Conservation (phyloP, 2,113 vertebrate genomes). For the Anhinga rufa region DNA sequence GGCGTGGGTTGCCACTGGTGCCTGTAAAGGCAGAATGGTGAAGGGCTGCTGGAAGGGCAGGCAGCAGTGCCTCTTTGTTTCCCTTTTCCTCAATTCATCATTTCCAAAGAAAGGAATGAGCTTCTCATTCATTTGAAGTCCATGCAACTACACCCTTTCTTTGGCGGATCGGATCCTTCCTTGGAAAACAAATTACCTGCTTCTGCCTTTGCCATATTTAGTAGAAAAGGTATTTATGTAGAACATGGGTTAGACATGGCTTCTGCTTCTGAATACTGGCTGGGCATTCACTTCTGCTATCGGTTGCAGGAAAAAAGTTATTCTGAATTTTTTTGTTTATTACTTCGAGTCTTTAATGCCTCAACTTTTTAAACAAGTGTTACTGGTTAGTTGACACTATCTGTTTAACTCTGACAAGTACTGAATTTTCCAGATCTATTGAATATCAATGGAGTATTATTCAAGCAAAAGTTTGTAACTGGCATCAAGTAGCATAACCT, state of each 20-base stretch:
- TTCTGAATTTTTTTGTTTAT: neutral
- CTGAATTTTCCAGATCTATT: neutral
- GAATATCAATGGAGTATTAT: neutral
- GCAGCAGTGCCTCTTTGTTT: neutral
- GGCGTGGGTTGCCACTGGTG: neutral
- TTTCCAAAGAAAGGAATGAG: neutral
- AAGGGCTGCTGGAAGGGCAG: neutral
- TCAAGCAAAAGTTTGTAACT: neutral
- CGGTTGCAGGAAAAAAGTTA: neutral
- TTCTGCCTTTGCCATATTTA: neutral
- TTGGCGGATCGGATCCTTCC: neutral
- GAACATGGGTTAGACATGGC: neutral
- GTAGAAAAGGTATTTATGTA: neutral
- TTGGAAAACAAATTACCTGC: neutral
- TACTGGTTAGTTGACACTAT: neutral
- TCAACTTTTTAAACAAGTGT: neutral
- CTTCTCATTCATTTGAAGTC: neutral
- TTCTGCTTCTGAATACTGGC: neutral
- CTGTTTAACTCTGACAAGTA: neutral
- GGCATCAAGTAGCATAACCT: neutral
- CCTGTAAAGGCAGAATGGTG: accelerated
- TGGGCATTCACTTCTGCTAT: neutral
- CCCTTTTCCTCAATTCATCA: neutral
- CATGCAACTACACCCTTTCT: neutral
- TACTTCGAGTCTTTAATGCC: neutral